Evolutionary conservation across 1,140 invertebrate genomes (phyloP), one percentile per base, ranked within the genome.

Genomic region (Ptiloglossa arizonensis): DNA sequence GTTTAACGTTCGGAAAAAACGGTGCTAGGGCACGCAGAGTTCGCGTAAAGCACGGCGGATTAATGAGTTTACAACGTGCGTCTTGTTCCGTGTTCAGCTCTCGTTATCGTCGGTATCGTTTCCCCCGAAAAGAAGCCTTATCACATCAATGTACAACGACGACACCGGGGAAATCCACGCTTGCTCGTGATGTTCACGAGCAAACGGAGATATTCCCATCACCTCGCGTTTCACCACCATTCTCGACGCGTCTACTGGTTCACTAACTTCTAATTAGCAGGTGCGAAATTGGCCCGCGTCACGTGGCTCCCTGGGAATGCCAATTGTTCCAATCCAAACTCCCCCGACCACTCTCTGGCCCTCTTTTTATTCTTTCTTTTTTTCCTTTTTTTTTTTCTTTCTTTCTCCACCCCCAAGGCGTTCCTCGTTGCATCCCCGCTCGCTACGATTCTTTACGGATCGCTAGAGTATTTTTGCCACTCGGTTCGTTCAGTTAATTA

Each of bases 41-140:
- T 79, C 66, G 70, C 82, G 54, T 76, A 73, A 87, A 89, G 87
- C 87, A 88, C 86, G 63, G 64, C 69, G 60, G 81, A 83, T 82
- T 82, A 82, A 64, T 82, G 71, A 81, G 54, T 73, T n/a, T 71
- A 75, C 64, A 71, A 76, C 73, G 54, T 22, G 24, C 50, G 15
- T 6, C 8, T 71, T 22, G 22, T 41, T 67, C 57, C 76, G 6
- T 41, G n/a, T 67, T 48, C 50, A n/a, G 57, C 15, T 41, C n/a
- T 67, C 46, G 24, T 41, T 41, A 15, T 38, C 38, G 35, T 35
- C 27, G 4, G 35, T 41, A 29, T 70, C 62, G 41, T 76, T 79
- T 62, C 32, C 54, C 69, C 77, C 71, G 44, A 17, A 70, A 13
- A 74, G n/a, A 71, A 77, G 74, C 67, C 67, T 71, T 71, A 77